Evolutionary conservation across 2,888 invertebrate species (phyloP).

Genomic region (Amphipoea lucens): DNA sequence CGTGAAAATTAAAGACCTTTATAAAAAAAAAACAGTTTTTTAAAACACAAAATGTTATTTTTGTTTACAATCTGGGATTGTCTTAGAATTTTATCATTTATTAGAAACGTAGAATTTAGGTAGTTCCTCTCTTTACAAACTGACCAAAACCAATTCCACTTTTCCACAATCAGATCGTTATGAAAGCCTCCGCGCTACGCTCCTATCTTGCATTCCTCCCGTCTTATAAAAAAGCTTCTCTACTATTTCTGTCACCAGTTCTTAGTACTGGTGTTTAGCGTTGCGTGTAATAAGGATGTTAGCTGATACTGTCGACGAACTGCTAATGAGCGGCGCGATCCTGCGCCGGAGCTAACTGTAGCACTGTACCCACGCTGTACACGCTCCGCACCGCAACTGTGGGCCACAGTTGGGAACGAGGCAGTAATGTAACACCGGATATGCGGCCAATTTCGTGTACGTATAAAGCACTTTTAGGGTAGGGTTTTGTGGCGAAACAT

Average conservation of each 20-base stretch:
- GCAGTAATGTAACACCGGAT: conserved; percentile 2
- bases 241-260: neutral
- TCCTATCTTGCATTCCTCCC: neutral
- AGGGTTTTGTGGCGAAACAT: neutral
- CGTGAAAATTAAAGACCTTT: no score
- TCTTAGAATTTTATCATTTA: no score
- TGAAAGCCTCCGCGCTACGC: neutral
- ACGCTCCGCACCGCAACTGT: neutral
- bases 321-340: conserved; percentile 35
- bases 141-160: neutral
- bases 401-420: neutral
- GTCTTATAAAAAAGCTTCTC: neutral
- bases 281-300: conserved; percentile 40
- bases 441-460: neutral
- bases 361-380: conserved; percentile 6
- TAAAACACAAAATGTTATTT: neutral
- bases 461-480: neutral
- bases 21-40: no score
- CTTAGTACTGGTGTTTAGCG: neutral
- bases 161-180: neutral
- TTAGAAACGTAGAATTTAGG: neutral
- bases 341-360: conserved; percentile 1
- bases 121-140: neutral
- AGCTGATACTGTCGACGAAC: conserved; percentile 20
- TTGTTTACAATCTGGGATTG: neutral